Evolutionary conservation across 2,113 vertebrate species (phyloP).

Genomic region (Donacobius atricapilla): DNA sequence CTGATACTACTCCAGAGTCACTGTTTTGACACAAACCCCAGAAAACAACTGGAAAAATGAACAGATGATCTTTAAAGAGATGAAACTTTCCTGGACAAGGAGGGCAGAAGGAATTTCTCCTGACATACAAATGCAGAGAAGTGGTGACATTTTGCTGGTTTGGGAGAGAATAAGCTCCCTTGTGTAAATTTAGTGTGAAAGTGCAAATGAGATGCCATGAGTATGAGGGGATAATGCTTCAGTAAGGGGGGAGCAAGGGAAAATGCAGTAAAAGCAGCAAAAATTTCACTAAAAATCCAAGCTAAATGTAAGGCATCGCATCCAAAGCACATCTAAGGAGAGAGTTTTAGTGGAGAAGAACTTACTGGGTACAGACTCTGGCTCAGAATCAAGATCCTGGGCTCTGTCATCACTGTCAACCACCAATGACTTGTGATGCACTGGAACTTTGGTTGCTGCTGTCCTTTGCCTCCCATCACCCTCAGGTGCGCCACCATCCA

Average conservation of each 20-base stretch:
- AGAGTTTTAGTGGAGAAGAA: background rate
- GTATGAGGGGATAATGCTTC: background rate
- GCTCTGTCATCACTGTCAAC: slow-evolving; percentile 28
- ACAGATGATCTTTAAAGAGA: background rate
- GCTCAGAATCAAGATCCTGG: background rate
- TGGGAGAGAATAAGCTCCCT: background rate
- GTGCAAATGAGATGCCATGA: background rate
- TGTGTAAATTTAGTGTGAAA: background rate
- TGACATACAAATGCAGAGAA: background rate
- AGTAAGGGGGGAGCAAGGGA: background rate
- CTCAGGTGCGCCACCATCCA: background rate
- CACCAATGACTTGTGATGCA: background rate
- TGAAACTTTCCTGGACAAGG: background rate
- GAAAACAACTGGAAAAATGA: background rate
- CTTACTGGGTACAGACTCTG: slow-evolving; percentile 45
- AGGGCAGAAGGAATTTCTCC: background rate
- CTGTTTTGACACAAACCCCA: background rate
- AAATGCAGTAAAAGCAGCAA: background rate
- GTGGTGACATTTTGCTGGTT: background rate
- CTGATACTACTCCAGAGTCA: background rate
- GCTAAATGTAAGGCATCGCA: background rate
- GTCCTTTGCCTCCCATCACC: slow-evolving; percentile 24
- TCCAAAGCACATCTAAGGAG: background rate
- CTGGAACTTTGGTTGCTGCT: background rate
- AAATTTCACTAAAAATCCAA: background rate